Conservation (phyloP, 2,797 vertebrate species). For the Bufotes viridis region DNA sequence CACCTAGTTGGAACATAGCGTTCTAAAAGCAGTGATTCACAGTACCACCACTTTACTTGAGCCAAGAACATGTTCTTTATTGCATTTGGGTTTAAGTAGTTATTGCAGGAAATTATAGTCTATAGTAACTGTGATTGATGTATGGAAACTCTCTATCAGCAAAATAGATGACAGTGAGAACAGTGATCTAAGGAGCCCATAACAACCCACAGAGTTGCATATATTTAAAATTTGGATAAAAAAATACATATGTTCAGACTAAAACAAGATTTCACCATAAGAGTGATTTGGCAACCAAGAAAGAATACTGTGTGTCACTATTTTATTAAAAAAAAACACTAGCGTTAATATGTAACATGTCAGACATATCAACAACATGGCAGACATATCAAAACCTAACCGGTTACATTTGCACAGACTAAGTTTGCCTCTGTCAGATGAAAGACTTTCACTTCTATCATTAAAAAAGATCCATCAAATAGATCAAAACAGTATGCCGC, state of each 20-base stretch:
- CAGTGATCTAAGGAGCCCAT: neutral
- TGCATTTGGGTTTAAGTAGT: constrained; percentile 17
- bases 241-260: neutral
- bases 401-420: no score
- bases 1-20: constrained; percentile 37
- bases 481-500: no score
- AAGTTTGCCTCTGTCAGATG: no score
- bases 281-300: neutral
- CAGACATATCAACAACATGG: no score
- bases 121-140: neutral
- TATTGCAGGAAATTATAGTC: constrained; percentile 9
- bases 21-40: constrained; percentile 40
- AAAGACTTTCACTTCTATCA: no score
- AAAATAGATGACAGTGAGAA: neutral
- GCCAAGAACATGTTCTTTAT: constrained; percentile 19
- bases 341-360: no score
- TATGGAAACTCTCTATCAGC: neutral
- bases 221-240: neutral
- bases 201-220: neutral
- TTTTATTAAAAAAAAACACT: no score
- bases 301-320: no score
- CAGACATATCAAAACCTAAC: no score
- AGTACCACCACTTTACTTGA: neutral
- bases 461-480: no score
- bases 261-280: neutral